Percentiles rank a stretch among this genome's conserved stretches.
These are phyloP conservation scores for Drosophila villosipedis DNA, from an alignment of 2,888 invertebrate species.

Conservation along the genomic window DNA sequence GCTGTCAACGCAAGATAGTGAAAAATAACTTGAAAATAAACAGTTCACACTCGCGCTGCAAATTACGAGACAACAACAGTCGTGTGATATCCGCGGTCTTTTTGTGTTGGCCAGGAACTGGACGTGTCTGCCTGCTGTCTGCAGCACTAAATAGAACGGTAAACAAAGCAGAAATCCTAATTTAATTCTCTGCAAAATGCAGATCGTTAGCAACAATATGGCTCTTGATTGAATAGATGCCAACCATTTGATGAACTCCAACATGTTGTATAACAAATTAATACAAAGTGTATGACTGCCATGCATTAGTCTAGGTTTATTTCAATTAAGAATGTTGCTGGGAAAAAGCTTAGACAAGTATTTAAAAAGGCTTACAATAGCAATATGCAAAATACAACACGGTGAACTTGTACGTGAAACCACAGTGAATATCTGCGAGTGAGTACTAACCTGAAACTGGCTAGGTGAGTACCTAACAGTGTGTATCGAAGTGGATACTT, in stretches of 20 bases:
- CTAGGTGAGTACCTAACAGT: background rate
- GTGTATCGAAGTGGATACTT: background rate
- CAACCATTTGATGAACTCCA: conserved; percentile 18
- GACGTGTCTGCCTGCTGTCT: conserved; percentile 19
- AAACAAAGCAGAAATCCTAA: conserved; percentile 41
- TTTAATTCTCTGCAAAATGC: conserved; percentile 43
- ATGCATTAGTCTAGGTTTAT: background rate
- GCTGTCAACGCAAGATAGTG: conserved; percentile 67
- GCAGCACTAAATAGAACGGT: conserved; percentile 38
- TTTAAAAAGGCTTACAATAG: too few species aligned
- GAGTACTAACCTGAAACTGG: background rate
- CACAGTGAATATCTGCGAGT: background rate
- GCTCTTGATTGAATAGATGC: conserved; percentile 46
- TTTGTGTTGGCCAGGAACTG: conserved; percentile 20
- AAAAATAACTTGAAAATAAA: conserved; percentile 69
- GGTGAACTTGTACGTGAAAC: background rate
- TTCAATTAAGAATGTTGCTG: background rate
- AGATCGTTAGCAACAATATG: conserved; percentile 48
- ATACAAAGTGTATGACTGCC: conserved; percentile 9
- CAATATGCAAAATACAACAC: too few species aligned
- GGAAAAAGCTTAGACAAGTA: background rate
- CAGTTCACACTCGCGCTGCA: conserved; percentile 52
- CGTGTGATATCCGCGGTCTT: conserved; percentile 30
- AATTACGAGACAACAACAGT: conserved; percentile 41
- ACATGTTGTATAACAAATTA: conserved; percentile 21